Conservation (phyloP, 2,888 invertebrate genomes). For the Hypselothyrea guttata region DNA sequence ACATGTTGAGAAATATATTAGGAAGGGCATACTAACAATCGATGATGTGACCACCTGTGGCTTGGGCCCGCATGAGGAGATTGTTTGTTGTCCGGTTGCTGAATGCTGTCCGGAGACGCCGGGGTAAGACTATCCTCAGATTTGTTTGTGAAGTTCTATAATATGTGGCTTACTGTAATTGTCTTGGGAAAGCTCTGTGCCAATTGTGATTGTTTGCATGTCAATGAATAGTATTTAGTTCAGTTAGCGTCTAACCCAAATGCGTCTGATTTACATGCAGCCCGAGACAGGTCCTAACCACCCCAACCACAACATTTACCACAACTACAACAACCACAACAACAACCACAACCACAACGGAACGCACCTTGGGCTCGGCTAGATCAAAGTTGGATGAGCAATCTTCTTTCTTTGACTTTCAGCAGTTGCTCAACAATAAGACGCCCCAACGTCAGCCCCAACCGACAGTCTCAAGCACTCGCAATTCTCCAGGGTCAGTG, state of each 20-base stretch:
- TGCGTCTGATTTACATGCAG: constrained; percentile 40
- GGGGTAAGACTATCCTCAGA: neutral
- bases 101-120: constrained; percentile 39
- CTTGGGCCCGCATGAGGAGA: constrained; percentile 55
- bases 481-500: neutral
- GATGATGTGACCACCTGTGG: constrained; percentile 69
- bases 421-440: constrained; percentile 31
- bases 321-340: constrained; percentile 26
- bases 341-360: neutral
- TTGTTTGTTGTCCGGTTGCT: constrained; percentile 73
- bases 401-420: constrained; percentile 33
- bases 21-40: constrained; percentile 30
- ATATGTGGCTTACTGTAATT: constrained; percentile 21
- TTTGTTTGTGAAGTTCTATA: no score
- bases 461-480: neutral
- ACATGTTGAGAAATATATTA: constrained; percentile 44
- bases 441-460: constrained; percentile 3
- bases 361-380: neutral
- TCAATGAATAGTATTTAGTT: constrained; percentile 2
- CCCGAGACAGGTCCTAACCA: constrained; percentile 24
- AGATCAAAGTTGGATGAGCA: constrained; percentile 13
- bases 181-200: constrained; percentile 21
- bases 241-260: constrained; percentile 21
- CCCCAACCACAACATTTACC: neutral
- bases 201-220: constrained; percentile 42